Conservation (phyloP, 2,888 invertebrate species). For the Leptopterna dolabrata region DNA sequence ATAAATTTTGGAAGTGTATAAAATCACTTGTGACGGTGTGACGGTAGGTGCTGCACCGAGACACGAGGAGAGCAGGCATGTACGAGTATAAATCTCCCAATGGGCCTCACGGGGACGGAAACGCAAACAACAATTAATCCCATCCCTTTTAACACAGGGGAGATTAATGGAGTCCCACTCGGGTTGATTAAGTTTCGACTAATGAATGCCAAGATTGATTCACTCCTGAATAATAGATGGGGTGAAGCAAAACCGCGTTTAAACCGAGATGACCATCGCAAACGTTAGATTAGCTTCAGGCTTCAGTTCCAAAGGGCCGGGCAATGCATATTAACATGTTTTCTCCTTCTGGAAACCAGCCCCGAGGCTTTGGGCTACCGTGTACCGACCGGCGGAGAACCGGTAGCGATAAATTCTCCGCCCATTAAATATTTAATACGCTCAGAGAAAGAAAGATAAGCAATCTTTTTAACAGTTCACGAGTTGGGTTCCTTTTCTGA, state of each 20-base stretch:
- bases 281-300: conserved; percentile 10
- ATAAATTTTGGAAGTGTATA: too few species aligned
- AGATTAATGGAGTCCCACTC: conserved; percentile 19
- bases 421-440: conserved; percentile 48
- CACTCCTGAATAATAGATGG: conserved; percentile 19
- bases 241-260: background rate
- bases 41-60: too few species aligned
- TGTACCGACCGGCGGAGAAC: conserved; percentile 30
- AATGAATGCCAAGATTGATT: conserved; percentile 29
- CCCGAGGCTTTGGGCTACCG: conserved; percentile 16
- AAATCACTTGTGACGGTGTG: too few species aligned
- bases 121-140: conserved; percentile 29
- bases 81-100: background rate
- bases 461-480: conserved; percentile 32
- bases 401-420: conserved; percentile 48
- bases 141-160: background rate
- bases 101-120: background rate
- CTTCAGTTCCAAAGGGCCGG: background rate
- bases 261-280: conserved; percentile 15
- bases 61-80: too few species aligned
- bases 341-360: conserved; percentile 4
- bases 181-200: conserved; percentile 29
- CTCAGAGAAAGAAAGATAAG: background rate
- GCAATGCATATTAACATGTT: conserved; percentile 26
- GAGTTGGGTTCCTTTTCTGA: background rate